Evolutionary conservation across 2,113 vertebrate genomes (phyloP).

Genomic region (Prunella fulvescens): DNA sequence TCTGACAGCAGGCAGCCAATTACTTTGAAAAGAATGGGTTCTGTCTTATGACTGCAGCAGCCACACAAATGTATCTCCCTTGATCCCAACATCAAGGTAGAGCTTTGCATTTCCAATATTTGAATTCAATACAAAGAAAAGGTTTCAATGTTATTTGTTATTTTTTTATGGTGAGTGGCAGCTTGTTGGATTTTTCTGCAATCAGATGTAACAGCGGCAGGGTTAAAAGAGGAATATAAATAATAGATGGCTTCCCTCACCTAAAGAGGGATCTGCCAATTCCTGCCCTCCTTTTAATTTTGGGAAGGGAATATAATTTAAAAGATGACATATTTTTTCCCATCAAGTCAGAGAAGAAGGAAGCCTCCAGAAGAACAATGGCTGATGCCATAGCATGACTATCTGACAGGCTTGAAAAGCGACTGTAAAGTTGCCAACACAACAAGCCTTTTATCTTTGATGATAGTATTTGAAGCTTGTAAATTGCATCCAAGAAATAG

Average conservation of each 20-base stretch:
- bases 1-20: conserved; percentile 77
- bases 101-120: conserved; percentile 62
- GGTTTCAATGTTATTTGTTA: not conserved
- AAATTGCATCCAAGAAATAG: conserved; percentile 53
- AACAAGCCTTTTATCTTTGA: conserved; percentile 58
- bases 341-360: conserved; percentile 14
- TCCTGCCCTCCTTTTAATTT: conserved; percentile 55
- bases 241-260: conserved; percentile 43
- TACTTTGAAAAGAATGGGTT: conserved; percentile 71
- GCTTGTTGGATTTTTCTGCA: conserved; percentile 26
- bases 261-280: conserved; percentile 43
- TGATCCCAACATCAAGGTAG: conserved; percentile 71
- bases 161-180: conserved; percentile 15
- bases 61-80: conserved; percentile 61
- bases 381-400: conserved; percentile 45
- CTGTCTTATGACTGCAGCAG: conserved; percentile 62
- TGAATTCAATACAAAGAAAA: conserved; percentile 48
- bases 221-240: conserved; percentile 38
- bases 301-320: conserved; percentile 12
- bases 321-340: conserved; percentile 31
- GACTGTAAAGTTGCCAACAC: conserved; percentile 43
- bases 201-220: conserved; percentile 18
- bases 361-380: conserved; percentile 46
- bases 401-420: conserved; percentile 48
- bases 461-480: conserved; percentile 42